Conservation (phyloP, 2,888 invertebrate species). For the Fragum whitleyi region DNA sequence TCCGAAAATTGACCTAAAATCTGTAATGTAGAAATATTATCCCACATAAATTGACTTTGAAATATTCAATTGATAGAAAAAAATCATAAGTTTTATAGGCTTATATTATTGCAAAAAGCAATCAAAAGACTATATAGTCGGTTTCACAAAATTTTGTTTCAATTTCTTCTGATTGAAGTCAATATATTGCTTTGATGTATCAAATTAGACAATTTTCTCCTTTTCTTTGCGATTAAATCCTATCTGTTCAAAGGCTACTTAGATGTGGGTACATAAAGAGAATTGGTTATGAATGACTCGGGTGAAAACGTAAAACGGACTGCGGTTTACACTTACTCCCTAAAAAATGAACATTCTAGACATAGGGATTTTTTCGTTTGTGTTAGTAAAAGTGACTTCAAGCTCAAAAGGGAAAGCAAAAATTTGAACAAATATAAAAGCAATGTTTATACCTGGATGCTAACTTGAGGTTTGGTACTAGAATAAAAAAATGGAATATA, state of each 20-base stretch:
- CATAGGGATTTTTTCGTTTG: not conserved
- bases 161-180: slow-evolving; percentile 20
- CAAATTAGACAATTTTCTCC: slow-evolving; percentile 24
- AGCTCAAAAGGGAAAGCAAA: too few species aligned
- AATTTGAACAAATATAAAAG: too few species aligned
- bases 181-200: slow-evolving; percentile 25
- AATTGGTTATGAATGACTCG: slow-evolving; percentile 7
- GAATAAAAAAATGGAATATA: too few species aligned
- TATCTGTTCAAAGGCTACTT: slow-evolving; percentile 10
- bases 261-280: slow-evolving; percentile 16
- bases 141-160: slow-evolving; percentile 29
- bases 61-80: not conserved
- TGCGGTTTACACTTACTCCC: not conserved
- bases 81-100: slow-evolving; percentile 29
- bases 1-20: not conserved
- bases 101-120: slow-evolving; percentile 13
- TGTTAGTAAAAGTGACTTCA: too few species aligned
- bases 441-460: too few species aligned
- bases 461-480: too few species aligned
- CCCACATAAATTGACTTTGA: not conserved
- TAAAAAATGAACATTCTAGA: too few species aligned
- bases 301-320: slow-evolving; percentile 5
- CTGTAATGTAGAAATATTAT: not conserved
- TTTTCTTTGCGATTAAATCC: slow-evolving; percentile 12
- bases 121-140: not conserved